These are phyloP conservation scores for Picathartes gymnocephalus DNA, from an alignment of 2,113 vertebrate species.

Conservation along the genomic window DNA sequence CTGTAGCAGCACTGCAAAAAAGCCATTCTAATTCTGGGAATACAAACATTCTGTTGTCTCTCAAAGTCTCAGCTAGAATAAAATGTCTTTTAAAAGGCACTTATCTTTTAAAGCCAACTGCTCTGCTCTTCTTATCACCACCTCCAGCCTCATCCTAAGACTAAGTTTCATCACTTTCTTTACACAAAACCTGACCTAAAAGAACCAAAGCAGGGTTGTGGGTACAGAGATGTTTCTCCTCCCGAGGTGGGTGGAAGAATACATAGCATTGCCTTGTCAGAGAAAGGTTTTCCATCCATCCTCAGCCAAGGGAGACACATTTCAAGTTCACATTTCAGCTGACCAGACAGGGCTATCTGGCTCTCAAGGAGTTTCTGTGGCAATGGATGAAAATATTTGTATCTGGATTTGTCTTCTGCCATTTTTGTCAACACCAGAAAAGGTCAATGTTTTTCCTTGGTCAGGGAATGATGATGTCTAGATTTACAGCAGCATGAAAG, in stretches of 20 bases:
- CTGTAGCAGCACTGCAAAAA: not conserved
- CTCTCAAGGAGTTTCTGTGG: conserved; percentile 52
- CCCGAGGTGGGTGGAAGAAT: not conserved
- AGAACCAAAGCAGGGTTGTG: not conserved
- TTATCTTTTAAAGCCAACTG: not conserved
- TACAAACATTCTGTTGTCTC: not conserved
- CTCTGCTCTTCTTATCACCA: not conserved
- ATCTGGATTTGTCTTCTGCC: conserved; percentile 59
- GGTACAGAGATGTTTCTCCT: not conserved
- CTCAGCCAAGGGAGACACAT: conserved; percentile 6
- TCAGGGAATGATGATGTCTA: conserved; percentile 6
- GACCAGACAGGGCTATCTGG: not conserved
- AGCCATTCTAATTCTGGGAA: not conserved
- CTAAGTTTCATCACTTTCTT: not conserved
- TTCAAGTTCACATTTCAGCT: not conserved
- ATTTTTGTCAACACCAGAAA: conserved; percentile 55
- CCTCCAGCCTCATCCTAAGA: not conserved
- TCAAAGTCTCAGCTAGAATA: not conserved
- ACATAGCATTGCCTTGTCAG: not conserved
- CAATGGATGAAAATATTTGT: conserved; percentile 56
- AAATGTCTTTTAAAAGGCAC: not conserved
- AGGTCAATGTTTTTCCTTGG: conserved; percentile 41
- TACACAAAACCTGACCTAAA: not conserved
- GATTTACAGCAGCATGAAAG: conserved; percentile 8
- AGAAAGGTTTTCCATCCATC: conserved; percentile 12